Evolutionary conservation across 1,140 invertebrate species (phyloP).

Genomic region (Saccostrea glomerata): DNA sequence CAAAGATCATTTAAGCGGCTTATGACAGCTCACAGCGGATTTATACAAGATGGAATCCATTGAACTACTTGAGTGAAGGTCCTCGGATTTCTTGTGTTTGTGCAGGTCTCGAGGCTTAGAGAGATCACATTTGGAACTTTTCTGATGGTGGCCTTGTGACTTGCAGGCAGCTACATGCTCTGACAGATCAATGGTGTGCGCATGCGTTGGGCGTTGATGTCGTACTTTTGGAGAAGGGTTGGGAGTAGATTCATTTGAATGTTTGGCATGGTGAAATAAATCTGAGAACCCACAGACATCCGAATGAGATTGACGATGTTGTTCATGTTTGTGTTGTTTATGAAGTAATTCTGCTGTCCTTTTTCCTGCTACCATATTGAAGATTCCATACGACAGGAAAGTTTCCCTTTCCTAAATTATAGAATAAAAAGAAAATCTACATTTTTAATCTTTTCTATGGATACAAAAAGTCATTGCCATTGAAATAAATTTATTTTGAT

Average conservation of each 20-base stretch:
- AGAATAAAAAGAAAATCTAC: not conserved
- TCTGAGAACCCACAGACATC: constrained; percentile 7
- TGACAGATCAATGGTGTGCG: constrained; percentile 15
- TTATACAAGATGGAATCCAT: constrained; percentile 18
- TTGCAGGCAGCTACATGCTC: not conserved
- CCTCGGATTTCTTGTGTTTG: not conserved
- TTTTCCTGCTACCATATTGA: constrained; percentile 51
- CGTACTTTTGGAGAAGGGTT: constrained; percentile 19
- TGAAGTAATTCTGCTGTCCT: constrained; percentile 49
- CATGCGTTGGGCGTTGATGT: constrained; percentile 22
- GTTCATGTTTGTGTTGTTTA: constrained; percentile 50
- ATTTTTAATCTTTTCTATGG: not conserved
- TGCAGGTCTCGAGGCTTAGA: not conserved
- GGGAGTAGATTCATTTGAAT: constrained; percentile 18
- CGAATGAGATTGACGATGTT: constrained; percentile 18
- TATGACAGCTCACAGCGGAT: constrained; percentile 21
- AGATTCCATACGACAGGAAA: constrained; percentile 50
- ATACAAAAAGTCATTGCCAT: no score
- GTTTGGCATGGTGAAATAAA: constrained; percentile 32
- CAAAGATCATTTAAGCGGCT: constrained; percentile 9
- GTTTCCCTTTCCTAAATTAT: constrained; percentile 44
- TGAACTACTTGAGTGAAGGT: not conserved
- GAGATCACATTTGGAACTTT: constrained; percentile 12
- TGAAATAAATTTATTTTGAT: no score
- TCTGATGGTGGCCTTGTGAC: not conserved